Conservation (phyloP, 2,113 vertebrate genomes). For the Prunella himalayana region DNA sequence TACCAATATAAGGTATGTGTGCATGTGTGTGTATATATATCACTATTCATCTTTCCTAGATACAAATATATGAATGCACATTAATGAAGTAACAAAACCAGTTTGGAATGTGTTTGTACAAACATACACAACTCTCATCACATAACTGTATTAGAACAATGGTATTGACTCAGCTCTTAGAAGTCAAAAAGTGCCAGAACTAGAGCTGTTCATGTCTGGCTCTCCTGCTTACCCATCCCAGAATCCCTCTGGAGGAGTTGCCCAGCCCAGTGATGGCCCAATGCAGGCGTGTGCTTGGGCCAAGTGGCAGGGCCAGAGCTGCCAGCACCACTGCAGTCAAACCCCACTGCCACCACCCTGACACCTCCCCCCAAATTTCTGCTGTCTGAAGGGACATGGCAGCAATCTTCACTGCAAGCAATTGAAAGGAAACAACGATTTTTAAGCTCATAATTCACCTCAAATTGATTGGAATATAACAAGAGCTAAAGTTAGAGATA, state of each 20-base stretch:
- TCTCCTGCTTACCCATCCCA: not conserved
- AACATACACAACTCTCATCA: not conserved
- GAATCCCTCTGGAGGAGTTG: not conserved
- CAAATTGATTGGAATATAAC: not conserved
- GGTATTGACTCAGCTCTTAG: not conserved
- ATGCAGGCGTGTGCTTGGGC: rapidly evolving
- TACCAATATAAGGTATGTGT: not conserved
- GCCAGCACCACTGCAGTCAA: not conserved
- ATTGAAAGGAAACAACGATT: not conserved
- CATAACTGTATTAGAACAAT: not conserved
- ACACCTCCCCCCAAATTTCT: rapidly evolving
- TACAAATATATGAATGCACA: not conserved
- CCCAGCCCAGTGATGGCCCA: not conserved
- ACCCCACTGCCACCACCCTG: not conserved
- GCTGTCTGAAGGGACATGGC: not conserved
- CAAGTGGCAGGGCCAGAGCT: not conserved
- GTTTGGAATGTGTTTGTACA: not conserved
- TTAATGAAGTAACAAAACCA: not conserved
- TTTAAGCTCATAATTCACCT: not conserved
- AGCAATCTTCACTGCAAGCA: not conserved
- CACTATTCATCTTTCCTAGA: not conserved
- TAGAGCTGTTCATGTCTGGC: not conserved
- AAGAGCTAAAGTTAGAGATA: not conserved
- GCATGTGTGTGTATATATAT: not conserved
- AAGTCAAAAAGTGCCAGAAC: not conserved